phyloP scores from a whole-genome alignment of 1,140 invertebrate species.

The Scaptomyza graminum region DNA sequence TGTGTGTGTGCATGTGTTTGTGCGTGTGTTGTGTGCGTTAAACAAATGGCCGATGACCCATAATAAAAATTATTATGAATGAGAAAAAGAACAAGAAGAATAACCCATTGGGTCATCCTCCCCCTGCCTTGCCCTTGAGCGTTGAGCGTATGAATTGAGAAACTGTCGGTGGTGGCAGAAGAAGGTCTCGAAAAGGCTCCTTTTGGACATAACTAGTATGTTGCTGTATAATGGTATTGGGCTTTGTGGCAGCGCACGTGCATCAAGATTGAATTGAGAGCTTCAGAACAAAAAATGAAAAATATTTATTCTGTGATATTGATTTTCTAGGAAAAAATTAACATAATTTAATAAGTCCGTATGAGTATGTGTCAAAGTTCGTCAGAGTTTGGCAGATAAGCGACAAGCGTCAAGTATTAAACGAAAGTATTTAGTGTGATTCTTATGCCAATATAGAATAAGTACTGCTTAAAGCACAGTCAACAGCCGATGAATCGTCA shows the following conservation, averaged over 20 bases:
- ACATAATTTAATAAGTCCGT: too few relatives aligned
- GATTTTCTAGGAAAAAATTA: too few relatives aligned
- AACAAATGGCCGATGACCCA: slow-evolving; percentile 81
- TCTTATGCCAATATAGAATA: too few relatives aligned
- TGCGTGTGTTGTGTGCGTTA: slow-evolving; percentile 60
- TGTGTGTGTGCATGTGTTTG: slow-evolving; percentile 13
- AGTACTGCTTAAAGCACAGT: neutral
- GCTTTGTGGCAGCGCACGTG: slow-evolving; percentile 62
- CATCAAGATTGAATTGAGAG: slow-evolving; percentile 79
- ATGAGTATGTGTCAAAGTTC: too few relatives aligned
- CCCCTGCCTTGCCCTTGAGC: slow-evolving; percentile 27
- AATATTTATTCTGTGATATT: too few relatives aligned
- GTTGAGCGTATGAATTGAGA: slow-evolving; percentile 35
- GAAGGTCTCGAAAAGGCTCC: neutral
- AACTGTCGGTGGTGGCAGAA: neutral
- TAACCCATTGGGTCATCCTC: slow-evolving; percentile 62
- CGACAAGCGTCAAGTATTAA: too few relatives aligned
- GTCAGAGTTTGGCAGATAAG: too few relatives aligned
- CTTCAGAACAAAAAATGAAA: slow-evolving; percentile 50
- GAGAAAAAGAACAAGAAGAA: slow-evolving; percentile 71
- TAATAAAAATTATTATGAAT: slow-evolving; percentile 83
- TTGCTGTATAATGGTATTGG: slow-evolving; percentile 55
- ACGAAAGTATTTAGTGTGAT: too few relatives aligned
- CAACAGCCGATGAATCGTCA: too few relatives aligned
- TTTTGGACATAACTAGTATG: slow-evolving; percentile 26